These are phyloP conservation scores for Perca flavescens DNA, from an alignment of 2,113 vertebrate species.

Conservation along the genomic window DNA sequence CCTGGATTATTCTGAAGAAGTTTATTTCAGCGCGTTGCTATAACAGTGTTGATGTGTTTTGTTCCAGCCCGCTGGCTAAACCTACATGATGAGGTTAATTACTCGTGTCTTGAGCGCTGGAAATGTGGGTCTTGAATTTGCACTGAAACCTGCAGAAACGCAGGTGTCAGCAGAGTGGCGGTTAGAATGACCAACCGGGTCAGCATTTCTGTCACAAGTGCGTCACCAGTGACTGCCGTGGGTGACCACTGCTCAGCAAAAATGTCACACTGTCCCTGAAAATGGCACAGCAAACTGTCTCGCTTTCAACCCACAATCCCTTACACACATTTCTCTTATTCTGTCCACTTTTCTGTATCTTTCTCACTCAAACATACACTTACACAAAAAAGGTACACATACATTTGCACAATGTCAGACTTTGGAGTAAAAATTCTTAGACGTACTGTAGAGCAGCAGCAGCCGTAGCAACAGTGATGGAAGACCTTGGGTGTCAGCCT, in stretches of 20 bases:
- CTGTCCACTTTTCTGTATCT: not conserved
- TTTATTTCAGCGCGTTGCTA: constrained; percentile 10
- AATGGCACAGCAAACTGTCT: constrained; percentile 47
- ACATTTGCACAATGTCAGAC: constrained; percentile 16
- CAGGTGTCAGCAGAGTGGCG: constrained; percentile 66
- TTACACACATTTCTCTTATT: constrained; percentile 5
- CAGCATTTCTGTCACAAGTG: constrained; percentile 75
- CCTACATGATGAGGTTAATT: constrained; percentile 55
- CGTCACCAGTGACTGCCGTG: constrained; percentile 53
- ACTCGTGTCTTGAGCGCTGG: constrained; percentile 19
- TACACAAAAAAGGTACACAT: not conserved
- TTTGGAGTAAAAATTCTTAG: constrained; percentile 20
- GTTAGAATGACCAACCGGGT: constrained; percentile 67
- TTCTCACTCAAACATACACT: constrained; percentile 6
- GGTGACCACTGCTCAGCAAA: constrained; percentile 80
- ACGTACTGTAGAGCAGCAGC: constrained; percentile 37
- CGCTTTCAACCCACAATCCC: constrained; percentile 20
- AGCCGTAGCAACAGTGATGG: constrained; percentile 50
- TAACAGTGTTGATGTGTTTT: constrained; percentile 15
- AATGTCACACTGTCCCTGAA: constrained; percentile 73
- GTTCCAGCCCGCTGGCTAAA: constrained; percentile 35
- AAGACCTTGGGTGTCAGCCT: constrained; percentile 72
- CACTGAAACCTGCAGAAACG: constrained; percentile 55
- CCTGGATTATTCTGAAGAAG: constrained; percentile 31
- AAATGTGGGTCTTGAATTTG: constrained; percentile 33